Evolutionary conservation across 37 sponge, comb jelly and placozoan genomes (phyloP).

Genomic region (Lycopodina hypogea): DNA sequence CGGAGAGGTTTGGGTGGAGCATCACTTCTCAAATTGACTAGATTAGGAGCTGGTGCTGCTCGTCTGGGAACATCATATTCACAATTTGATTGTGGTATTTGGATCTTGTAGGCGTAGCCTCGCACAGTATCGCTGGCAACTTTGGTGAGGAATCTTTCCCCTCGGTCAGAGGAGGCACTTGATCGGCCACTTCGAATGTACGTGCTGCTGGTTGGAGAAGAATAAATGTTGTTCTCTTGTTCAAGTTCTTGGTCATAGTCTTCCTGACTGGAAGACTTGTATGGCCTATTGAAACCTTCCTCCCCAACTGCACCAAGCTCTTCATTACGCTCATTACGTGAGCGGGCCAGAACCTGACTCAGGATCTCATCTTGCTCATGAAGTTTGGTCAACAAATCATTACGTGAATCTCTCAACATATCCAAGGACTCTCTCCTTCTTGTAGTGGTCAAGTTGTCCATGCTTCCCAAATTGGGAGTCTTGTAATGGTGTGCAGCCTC

Average conservation of each 20-base stretch:
- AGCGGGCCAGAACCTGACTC: constrained; percentile 17
- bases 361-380: constrained; percentile 41
- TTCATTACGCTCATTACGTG: constrained; percentile 22
- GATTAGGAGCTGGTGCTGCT: constrained; percentile 44
- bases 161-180: constrained; percentile 1
- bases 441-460: constrained; percentile 6
- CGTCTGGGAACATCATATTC: constrained; percentile 55
- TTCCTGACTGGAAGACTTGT: background rate
- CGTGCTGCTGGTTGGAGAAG: background rate
- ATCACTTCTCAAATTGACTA: constrained; percentile 31
- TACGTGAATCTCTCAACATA: background rate
- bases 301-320: background rate
- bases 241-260: background rate
- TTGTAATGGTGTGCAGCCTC: background rate
- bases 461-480: constrained; percentile 11
- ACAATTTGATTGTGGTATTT: constrained; percentile 36
- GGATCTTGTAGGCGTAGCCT: constrained; percentile 63
- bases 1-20: constrained; percentile 60
- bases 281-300: constrained; percentile 11
- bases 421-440: background rate
- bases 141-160: constrained; percentile 43
- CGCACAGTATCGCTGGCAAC: constrained; percentile 40
- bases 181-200: background rate
- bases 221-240: background rate
- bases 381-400: constrained; percentile 24